Conservation (phyloP, 2,888 invertebrate genomes). For the Drosophila anomelani region DNA sequence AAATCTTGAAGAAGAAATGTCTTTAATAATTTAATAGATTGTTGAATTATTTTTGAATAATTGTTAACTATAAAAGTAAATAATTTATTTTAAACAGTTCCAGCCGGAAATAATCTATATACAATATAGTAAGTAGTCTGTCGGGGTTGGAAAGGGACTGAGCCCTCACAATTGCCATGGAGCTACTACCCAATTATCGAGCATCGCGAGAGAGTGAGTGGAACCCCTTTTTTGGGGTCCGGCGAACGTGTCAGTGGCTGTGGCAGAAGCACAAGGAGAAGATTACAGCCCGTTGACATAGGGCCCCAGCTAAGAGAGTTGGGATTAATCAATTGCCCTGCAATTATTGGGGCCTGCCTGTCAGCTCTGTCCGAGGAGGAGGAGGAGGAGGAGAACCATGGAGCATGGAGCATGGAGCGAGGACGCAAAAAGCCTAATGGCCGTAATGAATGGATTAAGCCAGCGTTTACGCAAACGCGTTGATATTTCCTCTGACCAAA, state of each 20-base stretch:
- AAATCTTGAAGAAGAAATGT: no score
- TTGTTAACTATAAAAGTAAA: background rate
- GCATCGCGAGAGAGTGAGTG: background rate
- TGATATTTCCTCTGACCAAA: conserved; percentile 81
- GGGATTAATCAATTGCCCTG: conserved; percentile 46
- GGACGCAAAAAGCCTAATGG: conserved; percentile 73
- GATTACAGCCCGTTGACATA: conserved; percentile 43
- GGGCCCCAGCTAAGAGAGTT: conserved; percentile 22
- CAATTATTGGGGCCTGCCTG: conserved; percentile 34
- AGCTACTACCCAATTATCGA: conserved; percentile 29
- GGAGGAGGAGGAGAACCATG: background rate
- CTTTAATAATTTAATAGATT: no score
- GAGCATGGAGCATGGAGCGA: background rate
- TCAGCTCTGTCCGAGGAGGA: background rate
- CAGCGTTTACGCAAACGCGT: conserved; percentile 82
- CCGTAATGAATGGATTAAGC: conserved; percentile 82
- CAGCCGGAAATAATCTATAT: conserved; percentile 4
- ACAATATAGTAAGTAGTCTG: no score
- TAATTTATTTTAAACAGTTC: background rate
- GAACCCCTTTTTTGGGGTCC: conserved; percentile 1
- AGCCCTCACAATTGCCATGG: conserved; percentile 28
- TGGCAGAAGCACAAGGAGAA: conserved; percentile 10
- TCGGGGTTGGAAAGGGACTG: background rate
- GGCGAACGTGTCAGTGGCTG: conserved; percentile 33
- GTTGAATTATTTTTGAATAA: no score